Evolutionary conservation across 2,113 vertebrate species (phyloP).

Genomic region (Ochotona princeps): DNA sequence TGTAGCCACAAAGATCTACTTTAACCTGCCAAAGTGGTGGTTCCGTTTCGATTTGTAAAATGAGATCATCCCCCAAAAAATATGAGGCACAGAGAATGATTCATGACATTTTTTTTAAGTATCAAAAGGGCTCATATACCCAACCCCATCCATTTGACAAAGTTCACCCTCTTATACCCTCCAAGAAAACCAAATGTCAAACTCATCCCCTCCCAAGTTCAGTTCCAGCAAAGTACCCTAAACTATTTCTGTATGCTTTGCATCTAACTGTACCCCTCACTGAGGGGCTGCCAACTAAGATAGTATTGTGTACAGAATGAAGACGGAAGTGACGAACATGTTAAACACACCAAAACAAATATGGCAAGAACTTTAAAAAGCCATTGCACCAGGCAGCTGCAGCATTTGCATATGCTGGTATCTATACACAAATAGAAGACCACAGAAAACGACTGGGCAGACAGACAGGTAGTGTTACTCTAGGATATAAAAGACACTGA

Average conservation of each 20-base stretch:
- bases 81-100: not conserved
- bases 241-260: not conserved
- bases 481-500: not conserved
- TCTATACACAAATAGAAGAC: not conserved
- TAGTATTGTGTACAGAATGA: not conserved
- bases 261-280: not conserved
- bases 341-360: slow-evolving; percentile 10
- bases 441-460: not conserved
- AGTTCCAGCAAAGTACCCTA: not conserved
- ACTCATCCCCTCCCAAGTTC: not conserved
- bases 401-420: rapidly evolving
- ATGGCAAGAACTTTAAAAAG: not conserved
- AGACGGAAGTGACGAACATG: not conserved
- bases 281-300: not conserved
- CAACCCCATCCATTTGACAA: not conserved
- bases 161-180: not conserved
- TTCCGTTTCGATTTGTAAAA: slow-evolving; percentile 38
- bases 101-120: slow-evolving; percentile 35
- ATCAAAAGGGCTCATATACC: not conserved
- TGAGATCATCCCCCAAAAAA: not conserved
- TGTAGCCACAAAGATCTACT: not conserved
- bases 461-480: not conserved
- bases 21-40: not conserved
- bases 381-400: not conserved
- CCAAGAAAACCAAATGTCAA: slow-evolving; percentile 28